phyloP scores from a whole-genome alignment of 2,113 vertebrate genomes.

The Triplophysa tibetana region DNA sequence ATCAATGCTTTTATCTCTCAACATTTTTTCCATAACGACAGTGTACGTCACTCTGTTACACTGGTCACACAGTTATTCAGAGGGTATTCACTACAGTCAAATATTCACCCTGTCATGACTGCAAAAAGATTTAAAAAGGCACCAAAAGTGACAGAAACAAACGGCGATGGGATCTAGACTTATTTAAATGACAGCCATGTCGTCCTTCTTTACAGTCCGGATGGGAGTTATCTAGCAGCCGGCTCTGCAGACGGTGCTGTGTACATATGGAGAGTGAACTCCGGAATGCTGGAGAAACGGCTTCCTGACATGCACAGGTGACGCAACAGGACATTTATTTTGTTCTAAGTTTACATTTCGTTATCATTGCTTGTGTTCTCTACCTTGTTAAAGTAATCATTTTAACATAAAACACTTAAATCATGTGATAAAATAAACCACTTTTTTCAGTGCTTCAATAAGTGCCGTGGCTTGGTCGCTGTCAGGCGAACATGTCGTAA shows the following conservation, averaged over 20 bases:
- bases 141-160: too few relatives aligned
- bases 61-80: background rate
- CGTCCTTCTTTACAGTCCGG: conserved; percentile 72
- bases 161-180: too few relatives aligned
- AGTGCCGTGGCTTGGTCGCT: conserved; percentile 83
- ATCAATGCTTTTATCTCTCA: background rate
- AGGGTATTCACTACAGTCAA: background rate
- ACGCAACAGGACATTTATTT: background rate
- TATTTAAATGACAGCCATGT: background rate
- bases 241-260: conserved; percentile 82
- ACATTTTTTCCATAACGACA: background rate
- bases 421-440: background rate
- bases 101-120: background rate
- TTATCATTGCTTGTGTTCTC: background rate
- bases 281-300: conserved; percentile 73
- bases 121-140: too few relatives aligned
- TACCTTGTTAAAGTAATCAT: too few relatives aligned
- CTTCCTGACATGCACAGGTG: conserved; percentile 81
- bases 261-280: conserved; percentile 82
- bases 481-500: conserved; percentile 79
- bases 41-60: background rate
- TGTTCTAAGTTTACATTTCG: background rate
- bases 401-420: too few relatives aligned
- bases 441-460: conserved; percentile 71
- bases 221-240: conserved; percentile 75